A percentile compares a stretch with the other conserved stretches of the same genome.
Evolutionary conservation across 2,888 invertebrate genomes (phyloP).

Genomic region (Polyommatus icarus): DNA sequence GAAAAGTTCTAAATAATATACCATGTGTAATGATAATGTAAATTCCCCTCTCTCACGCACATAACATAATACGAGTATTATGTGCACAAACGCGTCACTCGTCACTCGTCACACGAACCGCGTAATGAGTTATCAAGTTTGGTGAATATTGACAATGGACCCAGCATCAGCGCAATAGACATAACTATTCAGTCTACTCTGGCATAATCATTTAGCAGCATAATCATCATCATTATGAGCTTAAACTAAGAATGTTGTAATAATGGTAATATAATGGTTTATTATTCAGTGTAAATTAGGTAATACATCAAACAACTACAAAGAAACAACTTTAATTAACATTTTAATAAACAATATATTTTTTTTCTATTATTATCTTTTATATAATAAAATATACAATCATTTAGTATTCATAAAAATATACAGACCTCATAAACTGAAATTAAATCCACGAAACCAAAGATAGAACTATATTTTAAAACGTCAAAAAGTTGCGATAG

Average conservation of each 20-base stretch:
- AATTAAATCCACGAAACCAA: neutral
- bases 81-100: slow-evolving; percentile 33
- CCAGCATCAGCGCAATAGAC: neutral
- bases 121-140: neutral
- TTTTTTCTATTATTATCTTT: too few relatives aligned
- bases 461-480: neutral
- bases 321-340: too few relatives aligned
- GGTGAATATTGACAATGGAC: neutral
- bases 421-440: neutral
- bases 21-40: too few relatives aligned
- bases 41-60: too few relatives aligned
- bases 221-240: neutral
- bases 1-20: neutral
- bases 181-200: too few relatives aligned
- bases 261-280: too few relatives aligned
- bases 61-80: too few relatives aligned
- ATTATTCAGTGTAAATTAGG: too few relatives aligned
- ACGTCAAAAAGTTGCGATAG: neutral
- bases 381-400: too few relatives aligned
- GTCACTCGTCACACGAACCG: slow-evolving; percentile 32
- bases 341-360: too few relatives aligned
- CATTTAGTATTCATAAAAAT: too few relatives aligned
- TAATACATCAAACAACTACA: too few relatives aligned
- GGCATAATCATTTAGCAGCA: neutral
- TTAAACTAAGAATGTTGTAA: neutral